Base-by-base conservation (phyloP, 2,797 vertebrate genomes). In the Mus minutoides region DNA sequence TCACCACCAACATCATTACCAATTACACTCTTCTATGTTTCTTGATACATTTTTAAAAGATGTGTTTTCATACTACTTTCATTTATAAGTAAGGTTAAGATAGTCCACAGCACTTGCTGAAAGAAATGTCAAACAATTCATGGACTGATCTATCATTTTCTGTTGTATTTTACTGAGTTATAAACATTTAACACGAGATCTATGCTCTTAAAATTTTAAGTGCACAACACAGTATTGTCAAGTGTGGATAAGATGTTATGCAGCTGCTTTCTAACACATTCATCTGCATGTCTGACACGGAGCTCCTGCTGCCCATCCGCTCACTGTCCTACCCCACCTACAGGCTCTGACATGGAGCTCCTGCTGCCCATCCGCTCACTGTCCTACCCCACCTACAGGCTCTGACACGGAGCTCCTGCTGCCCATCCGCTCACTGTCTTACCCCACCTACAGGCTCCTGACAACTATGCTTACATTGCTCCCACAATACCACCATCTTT, bases 1-100 rank as follows among this genome's bases (percentile, higher is more conserved):
- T 94, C 88, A 64, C 21, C 1, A 96, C 62, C 8, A 93, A 62
- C 4, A 49, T 46, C 60, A 49, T 11, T 69, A 26, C 91, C 83
- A n/a, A 69, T 69, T 91, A 49, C 46, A 94, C 52, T 26, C 71
- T 76, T 78, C 73, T 77, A 58, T 73, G 85, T 90, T 92, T 90
- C 94, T 37, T 83, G 73, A 85, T 40, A 86, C 79, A 10, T 82
- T 10, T 77, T 73, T 58, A 3, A 87, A 87, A 85, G 26, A 49
- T 31, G 5, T 0, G n/a, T 6, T 87, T 84, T 71, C n/a, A 17
- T 60, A 2, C 86, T 91, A 12, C 54, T 67, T 79, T 67, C 54
- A 77, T 56, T 83, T 84, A 67, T n/a, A 94, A 71, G 40, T 40
- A 64, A 86, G 52, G 75, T 90, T 40, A 84, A 54, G 29, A 90